Evolutionary conservation across 1,140 invertebrate species (phyloP).

Genomic region (Armadillidium nasatum): DNA sequence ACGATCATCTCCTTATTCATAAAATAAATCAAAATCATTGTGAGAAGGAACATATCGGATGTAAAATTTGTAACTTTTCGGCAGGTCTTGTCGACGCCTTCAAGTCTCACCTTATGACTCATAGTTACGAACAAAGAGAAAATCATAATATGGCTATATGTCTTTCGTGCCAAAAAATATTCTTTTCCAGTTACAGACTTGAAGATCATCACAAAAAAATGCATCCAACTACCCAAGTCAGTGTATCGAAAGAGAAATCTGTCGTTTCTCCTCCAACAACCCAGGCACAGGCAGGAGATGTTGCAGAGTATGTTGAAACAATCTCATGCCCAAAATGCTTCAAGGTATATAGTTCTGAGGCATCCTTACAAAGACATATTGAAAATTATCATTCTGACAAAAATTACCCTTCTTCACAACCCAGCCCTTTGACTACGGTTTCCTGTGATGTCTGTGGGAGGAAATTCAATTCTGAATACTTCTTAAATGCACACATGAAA

Average conservation of each 20-base stretch:
- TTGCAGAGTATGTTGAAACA: not conserved
- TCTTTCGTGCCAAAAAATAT: conserved; percentile 38
- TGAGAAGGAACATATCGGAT: conserved; percentile 32
- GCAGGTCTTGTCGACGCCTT: conserved; percentile 32
- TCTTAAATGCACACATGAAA: conserved; percentile 38
- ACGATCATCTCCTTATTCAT: conserved; percentile 38
- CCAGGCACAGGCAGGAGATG: not conserved
- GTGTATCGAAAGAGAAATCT: not conserved
- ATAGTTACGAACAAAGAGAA: conserved; percentile 39
- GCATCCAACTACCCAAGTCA: conserved; percentile 14
- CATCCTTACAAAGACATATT: not conserved
- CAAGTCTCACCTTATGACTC: conserved; percentile 33
- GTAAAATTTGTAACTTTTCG: conserved; percentile 35
- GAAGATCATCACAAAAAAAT: conserved; percentile 32
- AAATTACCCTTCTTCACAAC: conserved; percentile 1
- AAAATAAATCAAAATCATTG: conserved; percentile 42
- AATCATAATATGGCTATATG: conserved; percentile 38
- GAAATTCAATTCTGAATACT: conserved; percentile 33
- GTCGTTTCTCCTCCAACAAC: not conserved
- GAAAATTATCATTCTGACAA: conserved; percentile 8
- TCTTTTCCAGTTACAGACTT: conserved; percentile 38
- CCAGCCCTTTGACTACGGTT: not conserved
- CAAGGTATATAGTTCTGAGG: not conserved
- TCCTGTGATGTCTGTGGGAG: conserved; percentile 34
- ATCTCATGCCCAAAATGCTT: not conserved